phyloP scores from a whole-genome alignment of 2,888 invertebrate species.

The Artemia sinica region DNA sequence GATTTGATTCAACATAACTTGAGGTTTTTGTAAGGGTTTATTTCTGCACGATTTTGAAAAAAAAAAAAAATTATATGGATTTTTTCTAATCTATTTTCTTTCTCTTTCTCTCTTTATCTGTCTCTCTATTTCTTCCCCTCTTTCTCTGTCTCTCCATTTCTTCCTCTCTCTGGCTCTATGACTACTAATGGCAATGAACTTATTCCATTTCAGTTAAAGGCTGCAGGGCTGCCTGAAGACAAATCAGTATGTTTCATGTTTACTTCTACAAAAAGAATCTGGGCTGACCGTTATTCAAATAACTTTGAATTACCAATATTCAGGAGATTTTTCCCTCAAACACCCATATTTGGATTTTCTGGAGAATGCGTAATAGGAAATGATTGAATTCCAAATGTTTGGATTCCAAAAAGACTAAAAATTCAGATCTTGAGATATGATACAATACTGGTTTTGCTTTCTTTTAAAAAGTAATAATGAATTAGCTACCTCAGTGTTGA shows the following conservation, averaged over 20 bases:
- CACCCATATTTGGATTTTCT: constrained; percentile 35
- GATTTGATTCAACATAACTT: too few species aligned
- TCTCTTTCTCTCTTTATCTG: too few species aligned
- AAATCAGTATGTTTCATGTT: constrained; percentile 33
- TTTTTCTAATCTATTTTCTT: too few species aligned
- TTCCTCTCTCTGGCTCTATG: too few species aligned
- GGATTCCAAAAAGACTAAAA: not conserved
- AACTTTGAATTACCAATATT: constrained; percentile 33
- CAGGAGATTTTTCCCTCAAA: constrained; percentile 32
- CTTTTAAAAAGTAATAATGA: not conserved
- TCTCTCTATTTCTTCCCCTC: too few species aligned
- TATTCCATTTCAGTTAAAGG: not conserved
- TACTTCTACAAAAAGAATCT: constrained; percentile 34
- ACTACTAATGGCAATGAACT: too few species aligned
- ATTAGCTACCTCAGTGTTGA: too few species aligned
- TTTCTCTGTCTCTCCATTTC: too few species aligned
- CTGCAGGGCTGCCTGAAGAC: constrained; percentile 20
- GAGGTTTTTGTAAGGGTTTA: too few species aligned
- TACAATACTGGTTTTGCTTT: constrained; percentile 4
- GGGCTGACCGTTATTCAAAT: constrained; percentile 30
- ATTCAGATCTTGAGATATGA: not conserved
- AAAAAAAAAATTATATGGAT: too few species aligned
- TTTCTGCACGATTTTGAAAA: too few species aligned
- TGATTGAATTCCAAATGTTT: constrained; percentile 27
- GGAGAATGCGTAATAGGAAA: constrained; percentile 36